phyloP scores from a whole-genome alignment of 1,140 invertebrate species.

The Diploscapter pachys region DNA sequence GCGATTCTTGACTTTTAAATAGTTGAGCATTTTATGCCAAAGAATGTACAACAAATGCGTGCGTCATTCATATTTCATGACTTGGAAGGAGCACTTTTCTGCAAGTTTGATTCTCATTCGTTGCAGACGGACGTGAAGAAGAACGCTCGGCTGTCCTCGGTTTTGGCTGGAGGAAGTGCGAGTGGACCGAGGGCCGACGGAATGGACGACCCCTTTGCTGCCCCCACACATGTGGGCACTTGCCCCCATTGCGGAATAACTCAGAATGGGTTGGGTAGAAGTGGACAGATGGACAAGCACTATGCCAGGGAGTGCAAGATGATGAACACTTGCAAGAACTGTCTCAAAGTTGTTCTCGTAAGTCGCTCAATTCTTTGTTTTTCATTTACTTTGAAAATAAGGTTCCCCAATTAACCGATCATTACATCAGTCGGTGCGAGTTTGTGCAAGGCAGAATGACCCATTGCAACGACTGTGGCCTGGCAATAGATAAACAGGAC shows the following conservation, averaged over 20 bases:
- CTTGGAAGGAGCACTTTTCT: too few species aligned
- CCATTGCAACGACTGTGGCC: conserved; percentile 16
- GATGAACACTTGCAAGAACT: conserved; percentile 15
- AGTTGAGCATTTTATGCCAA: too few species aligned
- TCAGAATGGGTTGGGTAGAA: not conserved
- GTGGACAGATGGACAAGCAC: conserved; percentile 16
- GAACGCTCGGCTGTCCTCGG: too few species aligned
- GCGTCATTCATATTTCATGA: too few species aligned
- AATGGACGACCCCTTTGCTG: too few species aligned
- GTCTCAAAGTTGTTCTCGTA: conserved; percentile 12
- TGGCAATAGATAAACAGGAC: conserved; percentile 14
- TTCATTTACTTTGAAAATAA: not conserved
- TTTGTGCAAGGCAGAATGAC: conserved; percentile 19
- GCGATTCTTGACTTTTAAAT: too few species aligned
- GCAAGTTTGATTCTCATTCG: too few species aligned
- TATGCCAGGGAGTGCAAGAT: conserved; percentile 15
- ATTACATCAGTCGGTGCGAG: conserved; percentile 16
- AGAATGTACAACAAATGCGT: too few species aligned
- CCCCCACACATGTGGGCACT: too few species aligned
- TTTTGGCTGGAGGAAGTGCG: too few species aligned
- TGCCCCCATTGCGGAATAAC: conserved; percentile 12
- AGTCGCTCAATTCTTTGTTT: not conserved
- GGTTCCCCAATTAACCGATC: conserved; percentile 21
- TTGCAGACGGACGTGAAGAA: too few species aligned
- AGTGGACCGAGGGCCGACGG: too few species aligned